Base-by-base conservation (phyloP, 35 echinoderm and acorn worm genomes). In the Heliocidaris tuberculata region DNA sequence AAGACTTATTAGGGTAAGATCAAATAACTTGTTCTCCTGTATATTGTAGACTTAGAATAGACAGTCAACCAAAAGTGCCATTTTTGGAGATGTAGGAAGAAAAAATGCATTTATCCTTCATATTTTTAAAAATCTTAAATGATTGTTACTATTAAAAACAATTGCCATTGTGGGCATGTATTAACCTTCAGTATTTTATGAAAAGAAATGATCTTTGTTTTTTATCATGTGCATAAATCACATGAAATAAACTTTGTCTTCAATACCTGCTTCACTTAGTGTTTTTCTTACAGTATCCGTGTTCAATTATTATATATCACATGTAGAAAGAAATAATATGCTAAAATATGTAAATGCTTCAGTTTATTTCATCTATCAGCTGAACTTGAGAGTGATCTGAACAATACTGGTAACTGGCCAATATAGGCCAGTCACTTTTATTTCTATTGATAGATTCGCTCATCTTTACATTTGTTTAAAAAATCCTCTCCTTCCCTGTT, bases 171-270 rank as follows among this genome's bases (percentile, higher is more conserved):
- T 78, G 65, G 65, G 65, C 65, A 78, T 78, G 27, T 78, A 78
- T 78, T 78, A 78, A 78, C 65, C 65, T 78, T 78, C 65, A 78
- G 27, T 78, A 78, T 78, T 78, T 78, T n/a, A 78, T 78, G 65
- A 78, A 19, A 78, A 78, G 21, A 78, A 78, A 78, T 78, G 65
- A 78, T n/a, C 65, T 78, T 56, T 15, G 15, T 78, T 78, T 21
- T 78, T 78, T 78, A 24, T 19, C 65, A 78, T n/a, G 15, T 78
- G 65, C 27, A 78, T 7, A 78, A 56, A 24, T 78, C 65, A 78
- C 65, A 78, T 29, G 21, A 78, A 78, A 27, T 21, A 17, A 21
- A 78, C 27, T 78, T 78, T 78, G 65, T 78, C 27, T 71, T 78
- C 27, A 78, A 60, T 19, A 12, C 59, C 12, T 15, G 59, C 19